Base-by-base conservation (phyloP, 2,888 invertebrate genomes). In the Coremacera marginata region DNA sequence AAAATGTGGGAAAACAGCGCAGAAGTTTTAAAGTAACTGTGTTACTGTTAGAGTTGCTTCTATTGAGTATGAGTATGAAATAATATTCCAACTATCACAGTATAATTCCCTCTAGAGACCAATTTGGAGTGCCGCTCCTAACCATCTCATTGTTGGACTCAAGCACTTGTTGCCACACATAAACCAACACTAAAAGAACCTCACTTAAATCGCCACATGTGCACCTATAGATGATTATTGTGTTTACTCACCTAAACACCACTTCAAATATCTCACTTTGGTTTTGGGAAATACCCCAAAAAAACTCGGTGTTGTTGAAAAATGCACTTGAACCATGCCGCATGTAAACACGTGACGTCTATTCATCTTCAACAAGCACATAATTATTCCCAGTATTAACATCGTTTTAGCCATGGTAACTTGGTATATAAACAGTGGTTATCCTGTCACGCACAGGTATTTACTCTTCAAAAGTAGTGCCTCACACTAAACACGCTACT, bases 391-490 rank as follows among this genome's bases (percentile, higher is more conserved):
- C 25, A 27, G 2, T 51, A 55, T 67, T 31, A 65, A n/a, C 37
- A 71, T 57, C 25, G 44, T n/a, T n/a, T n/a, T 55, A n/a, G 62
- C 8, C 44, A 52, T 55, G 34, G 62, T 51, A 65, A n/a, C 57
- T 8, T 5, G 63, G 76, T 67, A 22, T 68, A 62, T 25, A 81
- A 81, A 82, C 82, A 84, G 85, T 81, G 85, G 83, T 82, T 70
- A 85, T 84, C 31, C 70, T 82, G 78, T 80, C 83, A 82, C 82
- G 83, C 79, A 84, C 86, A 85, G 84, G 85, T 85, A 82, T 31
- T 5, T 31, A 44, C 75, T 34, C 70, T 27, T 51, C 19, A 51
- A 44, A 70, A 25, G 16, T 19, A 27, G 16, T 57, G 19, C 5
- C 72, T 65, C 51, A 25, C 49, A 65, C 65, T 51, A 52, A 62